Conservation (phyloP, 2,113 vertebrate genomes). For the Apteryx mantelli region DNA sequence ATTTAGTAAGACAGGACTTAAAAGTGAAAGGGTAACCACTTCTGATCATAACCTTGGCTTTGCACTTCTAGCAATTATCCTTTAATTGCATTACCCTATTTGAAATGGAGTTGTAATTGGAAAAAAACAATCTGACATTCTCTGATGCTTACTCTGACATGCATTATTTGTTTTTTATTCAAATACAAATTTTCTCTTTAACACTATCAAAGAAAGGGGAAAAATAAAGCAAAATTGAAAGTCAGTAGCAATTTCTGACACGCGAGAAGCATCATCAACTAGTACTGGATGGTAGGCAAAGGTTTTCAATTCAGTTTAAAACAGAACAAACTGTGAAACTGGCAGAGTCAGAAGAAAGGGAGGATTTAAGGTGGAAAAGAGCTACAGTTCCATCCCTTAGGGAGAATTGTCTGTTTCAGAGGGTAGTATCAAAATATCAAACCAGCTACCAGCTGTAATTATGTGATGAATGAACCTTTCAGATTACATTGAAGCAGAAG, state of each 20-base stretch:
- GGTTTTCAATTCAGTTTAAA: constrained; percentile 74
- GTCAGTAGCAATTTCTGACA: constrained; percentile 93
- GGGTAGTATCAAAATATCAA: constrained; percentile 77
- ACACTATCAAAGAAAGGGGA: constrained; percentile 82
- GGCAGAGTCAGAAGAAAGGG: constrained; percentile 27
- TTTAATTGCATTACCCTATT: constrained; percentile 84
- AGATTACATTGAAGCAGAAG: constrained; percentile 12
- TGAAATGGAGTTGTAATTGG: constrained; percentile 82
- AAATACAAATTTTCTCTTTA: constrained; percentile 90
- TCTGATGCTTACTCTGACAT: constrained; percentile 75
- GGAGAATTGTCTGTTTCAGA: constrained; percentile 58
- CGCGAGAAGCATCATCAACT: constrained; percentile 77
- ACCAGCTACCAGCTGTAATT: constrained; percentile 78
- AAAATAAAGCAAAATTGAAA: constrained; percentile 87
- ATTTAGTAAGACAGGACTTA: constrained; percentile 74
- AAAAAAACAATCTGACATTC: constrained; percentile 78
- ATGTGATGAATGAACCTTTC: constrained; percentile 83
- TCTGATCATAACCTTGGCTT: constrained; percentile 82
- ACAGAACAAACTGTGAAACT: constrained; percentile 69
- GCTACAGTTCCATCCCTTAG: constrained; percentile 18
- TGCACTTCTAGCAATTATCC: constrained; percentile 81
- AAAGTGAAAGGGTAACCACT: constrained; percentile 78
- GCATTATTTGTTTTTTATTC: constrained; percentile 86
- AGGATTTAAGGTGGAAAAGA: neutral
- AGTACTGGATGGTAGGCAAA: constrained; percentile 55